Percentiles rank a stretch among this genome's conserved stretches.
phyloP scores from a whole-genome alignment of 2,113 vertebrate genomes.

The Beaufortia kweichowensis region DNA sequence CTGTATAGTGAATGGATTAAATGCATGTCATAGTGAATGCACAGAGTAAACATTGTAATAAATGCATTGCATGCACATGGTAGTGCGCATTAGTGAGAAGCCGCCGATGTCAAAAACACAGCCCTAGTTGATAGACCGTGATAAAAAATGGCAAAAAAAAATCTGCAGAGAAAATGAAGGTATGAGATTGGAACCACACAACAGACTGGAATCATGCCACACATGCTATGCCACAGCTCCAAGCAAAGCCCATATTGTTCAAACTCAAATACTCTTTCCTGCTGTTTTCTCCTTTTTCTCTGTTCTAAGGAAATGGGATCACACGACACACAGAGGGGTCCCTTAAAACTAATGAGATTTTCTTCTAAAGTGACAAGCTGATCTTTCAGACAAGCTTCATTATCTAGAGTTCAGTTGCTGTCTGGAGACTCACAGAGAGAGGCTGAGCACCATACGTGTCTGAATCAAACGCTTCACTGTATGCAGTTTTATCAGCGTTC shows the following conservation, averaged over 20 bases:
- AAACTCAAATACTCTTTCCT: background rate
- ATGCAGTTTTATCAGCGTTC: background rate
- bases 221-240: background rate
- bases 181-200: background rate
- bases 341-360: constrained; percentile 39
- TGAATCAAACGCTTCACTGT: constrained; percentile 2
- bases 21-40: too few species aligned
- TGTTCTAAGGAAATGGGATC: constrained; percentile 15
- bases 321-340: constrained; percentile 20
- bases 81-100: too few species aligned
- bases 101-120: too few species aligned
- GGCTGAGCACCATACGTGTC: background rate
- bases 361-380: constrained; percentile 28
- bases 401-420: constrained; percentile 17
- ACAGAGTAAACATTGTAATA: too few species aligned
- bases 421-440: constrained; percentile 24
- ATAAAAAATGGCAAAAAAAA: too few species aligned
- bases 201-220: background rate
- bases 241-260: background rate
- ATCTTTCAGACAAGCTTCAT: constrained; percentile 42
- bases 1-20: too few species aligned
- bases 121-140: too few species aligned
- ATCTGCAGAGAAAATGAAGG: too few species aligned
- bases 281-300: background rate
- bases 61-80: too few species aligned